phyloP scores from a whole-genome alignment of 2,888 invertebrate species.

The Scelioninae gen. 2 region DNA sequence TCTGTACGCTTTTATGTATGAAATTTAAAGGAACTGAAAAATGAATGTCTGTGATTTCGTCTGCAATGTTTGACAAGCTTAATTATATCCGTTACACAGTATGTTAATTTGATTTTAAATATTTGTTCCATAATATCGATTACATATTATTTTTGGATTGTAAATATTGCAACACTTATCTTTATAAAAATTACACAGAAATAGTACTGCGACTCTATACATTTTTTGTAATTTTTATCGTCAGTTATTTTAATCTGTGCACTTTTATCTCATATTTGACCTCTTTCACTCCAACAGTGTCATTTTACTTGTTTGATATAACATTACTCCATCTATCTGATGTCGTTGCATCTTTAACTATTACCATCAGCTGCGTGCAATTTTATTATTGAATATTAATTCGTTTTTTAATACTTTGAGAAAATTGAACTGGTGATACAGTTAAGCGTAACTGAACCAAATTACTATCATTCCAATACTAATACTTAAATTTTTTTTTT shows the following conservation, averaged over 20 bases:
- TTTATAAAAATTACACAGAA: too few species aligned
- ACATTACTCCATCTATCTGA: conserved; percentile 32
- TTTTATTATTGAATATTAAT: background rate
- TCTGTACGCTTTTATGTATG: too few species aligned
- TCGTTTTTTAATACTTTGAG: background rate
- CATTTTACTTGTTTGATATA: background rate
- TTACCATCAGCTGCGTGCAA: conserved; percentile 40
- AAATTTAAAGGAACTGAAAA: too few species aligned
- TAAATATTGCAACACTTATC: too few species aligned
- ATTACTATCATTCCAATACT: background rate
- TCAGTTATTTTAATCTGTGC: background rate
- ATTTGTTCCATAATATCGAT: too few species aligned
- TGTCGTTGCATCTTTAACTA: background rate
- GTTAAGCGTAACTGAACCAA: background rate
- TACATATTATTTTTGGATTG: too few species aligned
- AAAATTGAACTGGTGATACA: background rate
- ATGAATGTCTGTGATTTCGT: too few species aligned
- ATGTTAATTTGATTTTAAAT: too few species aligned
- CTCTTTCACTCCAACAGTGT: background rate
- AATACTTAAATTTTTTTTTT: background rate
- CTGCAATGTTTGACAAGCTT: too few species aligned
- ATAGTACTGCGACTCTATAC: too few species aligned
- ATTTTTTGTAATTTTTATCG: too few species aligned
- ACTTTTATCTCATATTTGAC: background rate
- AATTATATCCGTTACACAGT: too few species aligned